Base-by-base conservation (phyloP, 2,888 invertebrate genomes). In the Alloplasta piceator region DNA sequence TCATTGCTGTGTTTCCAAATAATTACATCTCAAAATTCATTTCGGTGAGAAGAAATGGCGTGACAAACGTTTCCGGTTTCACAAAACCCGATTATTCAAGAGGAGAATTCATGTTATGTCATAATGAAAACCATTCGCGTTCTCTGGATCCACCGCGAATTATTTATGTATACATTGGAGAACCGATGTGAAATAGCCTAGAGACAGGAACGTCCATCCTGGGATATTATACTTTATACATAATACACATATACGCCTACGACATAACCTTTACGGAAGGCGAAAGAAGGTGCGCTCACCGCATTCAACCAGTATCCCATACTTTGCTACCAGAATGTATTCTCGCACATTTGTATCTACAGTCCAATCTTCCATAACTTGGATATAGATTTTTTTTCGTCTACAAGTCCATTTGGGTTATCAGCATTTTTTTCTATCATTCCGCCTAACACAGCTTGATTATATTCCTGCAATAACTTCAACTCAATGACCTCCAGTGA, bases 261-360 rank as follows among this genome's bases (percentile, higher is more conserved):
- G 81, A 75, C 56, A 67, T 78, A 78, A 78, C 78, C 81, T 78
- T 82, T 78, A 78, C 74, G 74, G 78, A 71, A 78, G 78, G 81
- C 78, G 66, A 82, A 67, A 71, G 78, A 75, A 71, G 78, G 75
- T 77, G 74, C 81, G 78, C 81, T 75, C 71, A 56, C 56, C 74
- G 78, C 78, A 75, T 82, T 68, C 74, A 72, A 52, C 73, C 64
- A 39, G 64, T 43, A 55, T 78, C 74, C 67, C 1, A 70, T 74
- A 78, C 63, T 77, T 58, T 50, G 77, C 61, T 78, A 70, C 68
- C 79, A 70, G 71, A 73, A 70, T 67, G 43, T 60, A 58, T 4
- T 12, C 26, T 66, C 60, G 12, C 68, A 43, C n/a, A 36, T 43
- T 56, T 55, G 16, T 16, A 36, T 38, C n/a, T 64, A 74, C 36